Conservation (phyloP, 2,113 vertebrate species). For the Actenoides hombroni region DNA sequence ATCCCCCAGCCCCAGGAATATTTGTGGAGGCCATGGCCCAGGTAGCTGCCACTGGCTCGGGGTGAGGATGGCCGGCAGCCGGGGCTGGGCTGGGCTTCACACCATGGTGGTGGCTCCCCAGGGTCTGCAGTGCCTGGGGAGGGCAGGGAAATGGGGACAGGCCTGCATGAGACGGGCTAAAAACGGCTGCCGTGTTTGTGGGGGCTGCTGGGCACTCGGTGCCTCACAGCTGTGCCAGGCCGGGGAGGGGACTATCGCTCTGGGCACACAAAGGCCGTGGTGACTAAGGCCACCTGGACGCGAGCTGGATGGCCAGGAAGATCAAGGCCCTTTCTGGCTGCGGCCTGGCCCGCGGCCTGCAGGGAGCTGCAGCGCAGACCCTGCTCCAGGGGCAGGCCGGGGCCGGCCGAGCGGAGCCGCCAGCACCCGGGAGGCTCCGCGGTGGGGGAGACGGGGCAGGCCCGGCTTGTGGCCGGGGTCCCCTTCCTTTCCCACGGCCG, state of each 20-base stretch:
- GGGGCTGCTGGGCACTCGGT: accelerated
- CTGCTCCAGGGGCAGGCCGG: too few relatives aligned
- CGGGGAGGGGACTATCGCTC: accelerated
- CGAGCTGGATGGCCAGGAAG: neutral
- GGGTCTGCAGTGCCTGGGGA: neutral
- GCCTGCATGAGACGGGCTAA: neutral
- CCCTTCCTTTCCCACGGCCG: neutral
- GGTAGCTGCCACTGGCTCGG: accelerated
- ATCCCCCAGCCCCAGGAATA: neutral
- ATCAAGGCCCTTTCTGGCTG: neutral
- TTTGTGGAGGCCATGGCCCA: accelerated
- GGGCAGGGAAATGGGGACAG: neutral
- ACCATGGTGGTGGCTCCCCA: accelerated
- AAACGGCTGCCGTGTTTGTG: neutral
- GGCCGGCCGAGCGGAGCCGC: too few relatives aligned
- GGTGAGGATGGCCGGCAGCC: neutral
- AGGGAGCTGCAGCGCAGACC: too few relatives aligned
- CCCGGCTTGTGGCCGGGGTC: accelerated
- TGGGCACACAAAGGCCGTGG: neutral
- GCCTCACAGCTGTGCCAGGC: neutral
- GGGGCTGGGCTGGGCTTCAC: neutral
- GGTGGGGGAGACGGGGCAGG: too few relatives aligned
- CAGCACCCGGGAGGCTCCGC: too few relatives aligned
- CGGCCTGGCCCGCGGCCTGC: accelerated
- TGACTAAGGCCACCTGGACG: neutral